Evolutionary conservation across 2,797 vertebrate species (phyloP), one percentile per base, ranked within the genome.

Genomic region (Nyctalus aviator): DNA sequence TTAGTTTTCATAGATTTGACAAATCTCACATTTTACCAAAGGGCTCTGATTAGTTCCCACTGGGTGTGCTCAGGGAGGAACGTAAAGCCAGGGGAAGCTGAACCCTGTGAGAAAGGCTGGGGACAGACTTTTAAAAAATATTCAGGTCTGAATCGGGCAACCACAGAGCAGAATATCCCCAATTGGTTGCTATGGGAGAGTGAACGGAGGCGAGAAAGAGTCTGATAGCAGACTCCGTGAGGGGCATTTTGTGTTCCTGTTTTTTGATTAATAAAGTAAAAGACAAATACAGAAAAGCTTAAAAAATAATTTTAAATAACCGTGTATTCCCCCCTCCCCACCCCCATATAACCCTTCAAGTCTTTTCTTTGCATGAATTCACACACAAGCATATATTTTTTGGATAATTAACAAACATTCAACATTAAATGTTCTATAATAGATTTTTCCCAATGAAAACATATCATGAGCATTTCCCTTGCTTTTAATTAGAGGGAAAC

Each of bases 1-100:
- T 96, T 90, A 64, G 91, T 96, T 97, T 96, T 97, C 79, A 75
- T 95, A 12, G 55, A 71, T 90, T 97, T 93, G 94, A 98, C 75
- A 96, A 78, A 86, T 93, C 89, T 97, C 78, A 48, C 82, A 55
- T 95, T 91, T 96, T 96, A 88, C 57, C 53, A 50, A 93, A 93
- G 89, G 37, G 17, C 83, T 89, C 71, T 95, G 88, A 94, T 84
- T 87, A 82, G 73, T 89, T 94, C 82, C 93, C 82, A 41, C n/a
- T 84, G 73, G 59, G 8, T 46, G 68, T 76, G 88, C 62, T 90
- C 50, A 48, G 72, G 32, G 32, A 78, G 41, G 69, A n/a, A 82
- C 8, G 9, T 9, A 32, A 44, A 93, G 73, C 81, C 6, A 8
- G 48, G 21, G 32, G 48, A 53, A 75, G 55, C 2, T 27, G 44